Percentiles rank a stretch among this genome's conserved stretches.
Conservation (phyloP, 2,888 invertebrate genomes). For the Brachynemurus nebulosus region DNA sequence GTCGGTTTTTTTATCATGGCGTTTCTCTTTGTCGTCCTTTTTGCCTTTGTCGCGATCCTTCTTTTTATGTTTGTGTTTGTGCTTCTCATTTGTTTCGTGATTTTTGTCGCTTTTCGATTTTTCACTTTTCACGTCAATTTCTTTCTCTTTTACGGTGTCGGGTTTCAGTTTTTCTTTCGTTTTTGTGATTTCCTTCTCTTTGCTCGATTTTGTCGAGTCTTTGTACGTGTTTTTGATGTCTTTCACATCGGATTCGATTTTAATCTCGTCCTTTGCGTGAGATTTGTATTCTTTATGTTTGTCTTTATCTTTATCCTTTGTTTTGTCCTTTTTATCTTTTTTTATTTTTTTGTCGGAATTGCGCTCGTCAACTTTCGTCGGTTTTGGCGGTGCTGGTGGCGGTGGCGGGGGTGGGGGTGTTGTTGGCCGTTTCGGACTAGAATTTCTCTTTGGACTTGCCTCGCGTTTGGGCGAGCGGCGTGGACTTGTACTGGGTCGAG, state of each 20-base stretch:
- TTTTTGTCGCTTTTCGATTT: constrained; percentile 28
- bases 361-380: constrained; percentile 11
- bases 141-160: constrained; percentile 23
- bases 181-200: constrained; percentile 39
- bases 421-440: constrained; percentile 26
- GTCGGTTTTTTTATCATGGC: constrained; percentile 18
- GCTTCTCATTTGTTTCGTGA: constrained; percentile 35
- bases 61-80: constrained; percentile 40
- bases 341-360: constrained; percentile 33
- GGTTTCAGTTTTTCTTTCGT: constrained; percentile 27
- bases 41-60: constrained; percentile 34
- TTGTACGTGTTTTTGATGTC: constrained; percentile 30
- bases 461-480: constrained; percentile 20
- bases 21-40: constrained; percentile 43
- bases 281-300: constrained; percentile 28
- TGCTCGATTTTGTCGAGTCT: constrained; percentile 32
- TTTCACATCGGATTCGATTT: constrained; percentile 18
- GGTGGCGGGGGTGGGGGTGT: constrained; percentile 15
- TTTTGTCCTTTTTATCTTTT: constrained; percentile 48
- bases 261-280: constrained; percentile 24
- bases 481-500: constrained; percentile 26
- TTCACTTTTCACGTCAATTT: constrained; percentile 26
- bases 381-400: constrained; percentile 17
- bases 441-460: constrained; percentile 24
- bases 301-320: constrained; percentile 44